Base-by-base conservation (phyloP, 2,113 vertebrate species). In the Lipophrys pholis region DNA sequence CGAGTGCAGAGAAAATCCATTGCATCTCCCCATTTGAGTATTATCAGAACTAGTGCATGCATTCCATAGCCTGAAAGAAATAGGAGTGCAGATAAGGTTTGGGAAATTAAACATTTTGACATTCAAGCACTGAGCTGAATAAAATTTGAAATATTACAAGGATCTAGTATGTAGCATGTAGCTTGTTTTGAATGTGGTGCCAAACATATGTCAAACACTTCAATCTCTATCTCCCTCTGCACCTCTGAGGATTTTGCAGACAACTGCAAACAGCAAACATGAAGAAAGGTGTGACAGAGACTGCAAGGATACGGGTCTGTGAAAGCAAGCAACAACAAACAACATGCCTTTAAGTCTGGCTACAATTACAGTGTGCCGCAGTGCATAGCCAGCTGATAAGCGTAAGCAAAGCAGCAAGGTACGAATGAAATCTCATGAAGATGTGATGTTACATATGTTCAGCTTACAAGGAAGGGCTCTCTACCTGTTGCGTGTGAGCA, bases 401-500 rank as follows among this genome's bases (percentile, higher is more conserved):
- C 76, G 77, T 17, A 45, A 42, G 48, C 75, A 73, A 79, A 85
- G 74, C 76, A 5, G n/a, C 36, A 36, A 65, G 60, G 57, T 42
- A 16, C 60, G 53, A 80, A 69, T 36, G 30, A 53, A 52, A 75
- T 72, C 40, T 57, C 52, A 43, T n/a, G 52, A 63, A 75, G 69
- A 73, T 76, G 66, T 54, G 51, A 57, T 36, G 52, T 21, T 57
- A 52, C 14, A 39, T 16, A 88, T 86, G 74, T 68, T 63, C 57
- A 43, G 42, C 17, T 65, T 15, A 16, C 54, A 81, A 67, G 67
- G 49, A 82, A 57, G 81, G 65, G 61, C 57, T 73, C 64, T 76
- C 74, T 92, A 94, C 94, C 93, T 94, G 94, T 94, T 94, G 94
- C 88, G 63, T 78, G 67, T 49, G 43, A 86, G 82, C 80, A 72